Evolutionary conservation across 2,797 vertebrate genomes (phyloP).

Genomic region (Artibeus jamaicensis): DNA sequence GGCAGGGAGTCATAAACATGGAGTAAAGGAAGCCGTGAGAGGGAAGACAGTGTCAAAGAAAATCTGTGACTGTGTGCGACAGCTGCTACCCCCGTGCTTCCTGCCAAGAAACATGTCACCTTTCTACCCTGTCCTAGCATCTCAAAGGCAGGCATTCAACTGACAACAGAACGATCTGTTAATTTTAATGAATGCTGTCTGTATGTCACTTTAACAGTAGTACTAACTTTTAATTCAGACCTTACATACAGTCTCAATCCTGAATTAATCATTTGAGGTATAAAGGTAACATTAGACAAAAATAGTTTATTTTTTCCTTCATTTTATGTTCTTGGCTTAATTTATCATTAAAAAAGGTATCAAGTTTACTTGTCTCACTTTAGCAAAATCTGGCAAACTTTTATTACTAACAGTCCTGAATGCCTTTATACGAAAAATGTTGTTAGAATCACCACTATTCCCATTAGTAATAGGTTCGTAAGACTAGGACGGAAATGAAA

Average conservation of each 20-base stretch:
- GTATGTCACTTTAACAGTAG: neutral
- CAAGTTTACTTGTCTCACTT: neutral
- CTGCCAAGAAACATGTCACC: neutral
- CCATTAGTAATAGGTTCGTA: neutral
- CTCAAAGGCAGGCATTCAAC: neutral
- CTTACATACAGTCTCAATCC: neutral
- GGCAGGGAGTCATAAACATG: neutral
- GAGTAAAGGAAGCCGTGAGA: neutral
- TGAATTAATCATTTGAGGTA: neutral
- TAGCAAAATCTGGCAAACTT: slow-evolving; percentile 18
- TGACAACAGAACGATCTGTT: neutral
- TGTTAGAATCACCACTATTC: neutral
- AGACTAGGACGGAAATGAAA: neutral
- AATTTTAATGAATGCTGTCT: neutral
- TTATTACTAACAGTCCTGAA: neutral
- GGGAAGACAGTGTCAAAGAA: neutral
- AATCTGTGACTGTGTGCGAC: neutral
- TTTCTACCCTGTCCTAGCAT: neutral
- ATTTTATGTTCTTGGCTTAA: neutral
- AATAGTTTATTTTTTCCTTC: neutral
- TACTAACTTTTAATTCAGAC: neutral
- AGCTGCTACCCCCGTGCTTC: neutral
- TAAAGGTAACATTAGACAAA: neutral
- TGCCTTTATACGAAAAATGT: neutral
- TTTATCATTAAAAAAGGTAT: neutral